These are phyloP conservation scores for Eriocheir sinensis DNA, from an alignment of 1,140 invertebrate genomes.

Conservation along the genomic window DNA sequence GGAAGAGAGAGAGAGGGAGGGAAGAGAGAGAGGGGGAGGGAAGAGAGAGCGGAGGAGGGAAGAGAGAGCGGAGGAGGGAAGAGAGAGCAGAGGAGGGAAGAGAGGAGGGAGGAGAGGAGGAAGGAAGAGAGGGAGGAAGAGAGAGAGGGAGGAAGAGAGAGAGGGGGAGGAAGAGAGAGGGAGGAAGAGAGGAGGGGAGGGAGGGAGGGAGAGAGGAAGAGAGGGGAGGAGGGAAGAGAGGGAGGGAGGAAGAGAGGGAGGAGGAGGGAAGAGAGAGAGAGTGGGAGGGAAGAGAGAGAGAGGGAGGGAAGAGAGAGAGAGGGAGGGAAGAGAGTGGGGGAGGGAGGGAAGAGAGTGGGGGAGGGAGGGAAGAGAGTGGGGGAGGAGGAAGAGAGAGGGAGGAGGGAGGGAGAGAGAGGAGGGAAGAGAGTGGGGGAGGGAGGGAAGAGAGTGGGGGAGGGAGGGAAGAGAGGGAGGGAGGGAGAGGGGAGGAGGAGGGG, in stretches of 20 bases:
- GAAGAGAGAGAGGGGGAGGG: too few species aligned
- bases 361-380: background rate
- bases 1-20: too few species aligned
- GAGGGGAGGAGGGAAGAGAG: constrained; percentile 2
- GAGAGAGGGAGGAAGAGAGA: too few species aligned
- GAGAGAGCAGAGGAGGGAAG: too few species aligned
- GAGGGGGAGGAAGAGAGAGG: too few species aligned
- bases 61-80: too few species aligned
- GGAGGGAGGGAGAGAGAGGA: background rate
- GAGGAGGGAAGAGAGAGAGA: background rate
- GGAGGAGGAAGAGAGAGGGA: background rate
- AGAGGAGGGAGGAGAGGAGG: too few species aligned
- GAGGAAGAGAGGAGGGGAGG: background rate
- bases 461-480: background rate
- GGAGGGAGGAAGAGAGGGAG: background rate
- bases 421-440: too few species aligned
- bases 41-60: too few species aligned
- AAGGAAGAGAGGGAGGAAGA: too few species aligned
- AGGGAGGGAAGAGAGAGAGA: background rate
- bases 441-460: background rate
- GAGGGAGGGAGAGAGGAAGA: background rate
- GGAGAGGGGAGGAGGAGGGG: background rate
- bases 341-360: background rate
- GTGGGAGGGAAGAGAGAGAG: background rate
- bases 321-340: background rate